A percentile compares a stretch with the other conserved stretches of the same genome.
These are phyloP conservation scores for Lasioglossum figueresi DNA, from an alignment of 2,888 invertebrate species.

Conservation along the genomic window DNA sequence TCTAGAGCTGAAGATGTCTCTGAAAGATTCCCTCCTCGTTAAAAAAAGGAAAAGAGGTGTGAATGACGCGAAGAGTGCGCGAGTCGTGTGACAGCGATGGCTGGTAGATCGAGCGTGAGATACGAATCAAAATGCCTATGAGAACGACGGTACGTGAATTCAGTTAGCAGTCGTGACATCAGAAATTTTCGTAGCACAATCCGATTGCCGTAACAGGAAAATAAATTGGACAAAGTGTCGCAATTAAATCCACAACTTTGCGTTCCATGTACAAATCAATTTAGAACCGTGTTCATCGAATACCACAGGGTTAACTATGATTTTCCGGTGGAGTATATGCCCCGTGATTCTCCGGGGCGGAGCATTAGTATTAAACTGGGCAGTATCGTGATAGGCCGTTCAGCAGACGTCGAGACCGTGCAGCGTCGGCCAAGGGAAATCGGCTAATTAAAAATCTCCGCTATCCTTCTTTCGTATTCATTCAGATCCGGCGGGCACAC, in stretches of 20 bases:
- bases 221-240: background rate
- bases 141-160: slow-evolving; percentile 1
- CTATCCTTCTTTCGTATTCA: slow-evolving; percentile 56
- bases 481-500: slow-evolving; percentile 43
- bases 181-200: background rate
- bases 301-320: background rate
- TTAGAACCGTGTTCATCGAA: background rate
- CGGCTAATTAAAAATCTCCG: slow-evolving; percentile 60
- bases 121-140: background rate
- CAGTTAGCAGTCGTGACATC: background rate
- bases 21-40: background rate
- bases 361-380: background rate
- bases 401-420: background rate
- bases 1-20: background rate
- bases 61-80: background rate
- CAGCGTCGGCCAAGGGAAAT: background rate
- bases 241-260: background rate
- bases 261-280: background rate
- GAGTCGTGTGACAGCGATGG: background rate
- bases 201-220: background rate
- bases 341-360: background rate
- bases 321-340: background rate
- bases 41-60: background rate
- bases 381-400: background rate
- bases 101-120: background rate